Evolutionary conservation across 2,888 invertebrate species (phyloP).

Genomic region (Acanthoscelides obtectus): DNA sequence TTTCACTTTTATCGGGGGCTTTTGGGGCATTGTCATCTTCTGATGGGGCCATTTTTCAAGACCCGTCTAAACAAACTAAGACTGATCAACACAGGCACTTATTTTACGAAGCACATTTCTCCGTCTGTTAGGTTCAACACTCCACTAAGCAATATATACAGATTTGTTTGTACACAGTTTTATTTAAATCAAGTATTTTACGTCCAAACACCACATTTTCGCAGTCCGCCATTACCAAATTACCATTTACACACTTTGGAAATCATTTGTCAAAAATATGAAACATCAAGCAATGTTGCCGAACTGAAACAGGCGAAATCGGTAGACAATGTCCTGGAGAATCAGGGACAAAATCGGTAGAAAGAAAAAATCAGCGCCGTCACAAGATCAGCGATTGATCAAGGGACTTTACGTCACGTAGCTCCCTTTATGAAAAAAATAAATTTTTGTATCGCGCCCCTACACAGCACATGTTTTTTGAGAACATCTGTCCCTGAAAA

Average conservation of each 20-base stretch:
- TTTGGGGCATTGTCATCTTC: slow-evolving; percentile 72
- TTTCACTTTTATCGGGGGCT: slow-evolving; percentile 64
- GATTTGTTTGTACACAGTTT: slow-evolving; percentile 11
- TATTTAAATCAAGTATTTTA: slow-evolving; percentile 25
- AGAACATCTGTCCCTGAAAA: too few relatives aligned
- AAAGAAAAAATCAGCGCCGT: too few relatives aligned
- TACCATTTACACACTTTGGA: slow-evolving; percentile 16
- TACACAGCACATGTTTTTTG: too few relatives aligned
- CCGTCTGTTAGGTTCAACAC: slow-evolving; percentile 13
- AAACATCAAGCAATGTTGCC: too few relatives aligned
- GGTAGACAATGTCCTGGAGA: too few relatives aligned
- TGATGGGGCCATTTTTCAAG: slow-evolving; percentile 64
- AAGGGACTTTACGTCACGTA: too few relatives aligned
- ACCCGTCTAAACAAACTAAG: slow-evolving; percentile 22
- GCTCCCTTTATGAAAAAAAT: too few relatives aligned
- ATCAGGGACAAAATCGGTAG: too few relatives aligned
- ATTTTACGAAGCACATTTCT: slow-evolving; percentile 19
- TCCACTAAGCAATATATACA: slow-evolving; percentile 12
- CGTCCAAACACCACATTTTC: slow-evolving; percentile 41
- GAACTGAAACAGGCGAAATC: too few relatives aligned
- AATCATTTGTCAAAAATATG: not conserved
- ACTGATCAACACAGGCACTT: slow-evolving; percentile 18
- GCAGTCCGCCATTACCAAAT: slow-evolving; percentile 39
- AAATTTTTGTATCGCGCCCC: too few relatives aligned
- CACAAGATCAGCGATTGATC: too few relatives aligned